Evolutionary conservation across 2,888 invertebrate genomes (phyloP).

Genomic region (Callosobruchus maculatus): DNA sequence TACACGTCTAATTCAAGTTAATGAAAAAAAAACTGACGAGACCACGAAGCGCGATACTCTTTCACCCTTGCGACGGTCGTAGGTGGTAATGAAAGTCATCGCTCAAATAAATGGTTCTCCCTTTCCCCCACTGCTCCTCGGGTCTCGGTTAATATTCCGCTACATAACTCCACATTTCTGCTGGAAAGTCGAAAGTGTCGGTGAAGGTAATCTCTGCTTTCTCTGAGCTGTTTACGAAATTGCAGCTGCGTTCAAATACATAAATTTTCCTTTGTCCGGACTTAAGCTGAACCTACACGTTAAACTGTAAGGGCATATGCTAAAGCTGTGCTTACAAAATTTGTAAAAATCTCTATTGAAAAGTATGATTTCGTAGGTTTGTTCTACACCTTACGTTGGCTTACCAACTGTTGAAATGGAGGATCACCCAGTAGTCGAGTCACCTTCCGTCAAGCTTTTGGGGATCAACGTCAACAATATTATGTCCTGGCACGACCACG

Average conservation of each 20-base stretch:
- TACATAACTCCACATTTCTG: neutral
- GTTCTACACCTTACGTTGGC: no score
- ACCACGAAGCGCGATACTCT: neutral
- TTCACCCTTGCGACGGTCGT: neutral
- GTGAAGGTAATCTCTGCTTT: neutral
- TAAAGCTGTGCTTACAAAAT: neutral
- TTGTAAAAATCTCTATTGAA: neutral
- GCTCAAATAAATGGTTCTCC: neutral
- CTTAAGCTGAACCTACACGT: neutral
- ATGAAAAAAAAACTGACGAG: neutral
- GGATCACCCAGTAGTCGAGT: no score
- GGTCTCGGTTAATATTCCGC: neutral
- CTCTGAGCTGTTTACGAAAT: neutral
- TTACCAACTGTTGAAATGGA: no score
- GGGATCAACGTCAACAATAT: no score
- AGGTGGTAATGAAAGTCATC: neutral
- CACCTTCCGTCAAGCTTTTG: no score
- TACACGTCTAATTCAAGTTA: neutral
- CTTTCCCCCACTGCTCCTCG: neutral
- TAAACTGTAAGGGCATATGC: neutral
- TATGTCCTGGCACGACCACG: no score
- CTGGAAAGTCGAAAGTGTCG: neutral
- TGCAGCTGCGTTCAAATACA: neutral
- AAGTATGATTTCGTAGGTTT: no score
- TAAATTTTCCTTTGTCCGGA: neutral